Conservation (phyloP, 2,888 invertebrate genomes). For the Andrena marginata region DNA sequence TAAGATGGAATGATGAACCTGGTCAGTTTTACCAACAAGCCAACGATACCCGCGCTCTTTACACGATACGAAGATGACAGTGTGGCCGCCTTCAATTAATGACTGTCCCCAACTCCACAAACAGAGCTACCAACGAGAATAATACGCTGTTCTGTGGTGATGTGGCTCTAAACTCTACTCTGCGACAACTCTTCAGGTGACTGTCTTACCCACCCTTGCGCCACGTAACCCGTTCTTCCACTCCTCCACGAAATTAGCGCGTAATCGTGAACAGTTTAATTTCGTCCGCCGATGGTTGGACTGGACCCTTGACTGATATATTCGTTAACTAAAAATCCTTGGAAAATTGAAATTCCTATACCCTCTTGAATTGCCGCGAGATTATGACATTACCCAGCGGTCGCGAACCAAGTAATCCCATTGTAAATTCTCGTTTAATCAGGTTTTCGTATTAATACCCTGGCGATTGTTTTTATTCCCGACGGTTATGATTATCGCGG, state of each 20-base stretch:
- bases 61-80: constrained; percentile 64
- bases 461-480: constrained; percentile 52
- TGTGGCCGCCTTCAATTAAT: constrained; percentile 68
- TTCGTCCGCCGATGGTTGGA: too few species aligned
- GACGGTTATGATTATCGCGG: constrained; percentile 52
- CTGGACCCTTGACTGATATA: too few species aligned
- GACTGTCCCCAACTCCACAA: constrained; percentile 52
- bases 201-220: constrained; percentile 53
- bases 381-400: not conserved
- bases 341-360: too few species aligned
- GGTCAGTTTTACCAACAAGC: too few species aligned
- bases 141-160: constrained; percentile 60
- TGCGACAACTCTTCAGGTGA: constrained; percentile 46
- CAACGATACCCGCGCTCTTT: too few species aligned
- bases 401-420: constrained; percentile 9
- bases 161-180: constrained; percentile 68
- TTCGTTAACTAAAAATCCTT: too few species aligned
- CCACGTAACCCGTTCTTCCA: constrained; percentile 44
- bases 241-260: constrained; percentile 39
- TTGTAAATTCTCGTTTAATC: constrained; percentile 51
- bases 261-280: constrained; percentile 12
- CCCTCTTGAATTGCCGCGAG: not conserved
- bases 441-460: constrained; percentile 49
- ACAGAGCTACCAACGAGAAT: constrained; percentile 8
- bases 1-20: too few species aligned